Conservation (phyloP, 2,113 vertebrate species). For the Scomber japonicus region DNA sequence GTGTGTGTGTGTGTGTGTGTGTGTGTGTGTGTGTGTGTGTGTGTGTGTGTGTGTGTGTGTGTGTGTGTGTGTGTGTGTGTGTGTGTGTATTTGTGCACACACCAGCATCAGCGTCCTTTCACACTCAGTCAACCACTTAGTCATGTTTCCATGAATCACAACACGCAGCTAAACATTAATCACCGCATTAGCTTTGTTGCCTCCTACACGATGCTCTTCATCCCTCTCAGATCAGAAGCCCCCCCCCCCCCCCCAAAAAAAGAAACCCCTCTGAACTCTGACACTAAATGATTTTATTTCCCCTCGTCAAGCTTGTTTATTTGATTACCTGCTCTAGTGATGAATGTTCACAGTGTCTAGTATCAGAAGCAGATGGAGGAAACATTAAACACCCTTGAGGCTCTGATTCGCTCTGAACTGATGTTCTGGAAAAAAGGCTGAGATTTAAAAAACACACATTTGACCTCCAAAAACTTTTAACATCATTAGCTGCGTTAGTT, state of each 20-base stretch:
- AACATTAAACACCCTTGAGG: constrained; percentile 11
- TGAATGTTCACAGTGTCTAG: constrained; percentile 33
- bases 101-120: constrained; percentile 51
- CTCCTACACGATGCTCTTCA: constrained; percentile 41
- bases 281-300: constrained; percentile 27
- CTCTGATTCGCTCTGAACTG: constrained; percentile 9
- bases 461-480: constrained; percentile 34
- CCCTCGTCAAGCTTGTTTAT: constrained; percentile 30
- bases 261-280: constrained; percentile 34
- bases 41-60: neutral
- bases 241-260: neutral
- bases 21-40: constrained; percentile 31
- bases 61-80: constrained; percentile 27
- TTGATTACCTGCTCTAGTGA: constrained; percentile 55
- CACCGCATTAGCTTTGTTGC: constrained; percentile 30
- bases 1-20: neutral
- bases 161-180: constrained; percentile 65
- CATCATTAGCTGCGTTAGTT: constrained; percentile 1
- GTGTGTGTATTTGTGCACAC: too few relatives aligned
- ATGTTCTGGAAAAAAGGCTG: neutral
- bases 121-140: constrained; percentile 63
- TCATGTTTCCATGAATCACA: constrained; percentile 69
- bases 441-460: neutral
- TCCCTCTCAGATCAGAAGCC: constrained; percentile 33
- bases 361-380: constrained; percentile 33